Base-by-base conservation (phyloP, 1,140 invertebrate species). In the Drosophila prosaltans region DNA sequence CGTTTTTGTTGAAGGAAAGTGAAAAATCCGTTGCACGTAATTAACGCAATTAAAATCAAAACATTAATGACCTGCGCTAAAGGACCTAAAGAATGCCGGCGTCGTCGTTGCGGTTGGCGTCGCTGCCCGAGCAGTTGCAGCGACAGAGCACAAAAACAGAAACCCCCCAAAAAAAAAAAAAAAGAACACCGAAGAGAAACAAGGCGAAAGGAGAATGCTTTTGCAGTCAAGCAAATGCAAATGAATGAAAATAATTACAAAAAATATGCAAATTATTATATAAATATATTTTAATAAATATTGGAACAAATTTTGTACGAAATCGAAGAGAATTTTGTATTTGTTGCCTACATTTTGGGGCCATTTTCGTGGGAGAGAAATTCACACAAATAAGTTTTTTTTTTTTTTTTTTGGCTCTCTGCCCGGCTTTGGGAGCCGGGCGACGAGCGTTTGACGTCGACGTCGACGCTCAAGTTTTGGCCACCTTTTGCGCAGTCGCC, bases 11-110 rank as follows among this genome's bases (percentile, higher is more conserved):
- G 55, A 39, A 28, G 51, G 63, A 77, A 88, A 84, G 77, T 84
- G 84, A 83, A 89, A 89, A 91, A 91, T 85, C 90, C 90, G 90
- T 82, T 80, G 86, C 90, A 91, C 83, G 90, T 91, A 91, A 91
- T 91, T 91, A 91, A 91, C 90, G 81, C 90, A 91, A 91, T 91
- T 91, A 91, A 91, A 91, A 91, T 90, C 90, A 91, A 91, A 91
- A 91, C 90, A 90, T 89, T 91, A 91, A 91, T 91, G 90, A 91
- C 90, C 90, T 89, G 78, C 84, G 80, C 84, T 80, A 65, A 57
- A 48, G 51, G 51, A 45, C 74, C 69, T 36, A 74, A 70, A 41
- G 51, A 72, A 26, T 58, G 74, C 48, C 74, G 45, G 39, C 68
- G 65, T 3, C 63, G 78, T 43, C n/a, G 43, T 60, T 6, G 72